Base-by-base conservation (phyloP, 2,888 invertebrate species). In the Aporophyla lueneburgensis region DNA sequence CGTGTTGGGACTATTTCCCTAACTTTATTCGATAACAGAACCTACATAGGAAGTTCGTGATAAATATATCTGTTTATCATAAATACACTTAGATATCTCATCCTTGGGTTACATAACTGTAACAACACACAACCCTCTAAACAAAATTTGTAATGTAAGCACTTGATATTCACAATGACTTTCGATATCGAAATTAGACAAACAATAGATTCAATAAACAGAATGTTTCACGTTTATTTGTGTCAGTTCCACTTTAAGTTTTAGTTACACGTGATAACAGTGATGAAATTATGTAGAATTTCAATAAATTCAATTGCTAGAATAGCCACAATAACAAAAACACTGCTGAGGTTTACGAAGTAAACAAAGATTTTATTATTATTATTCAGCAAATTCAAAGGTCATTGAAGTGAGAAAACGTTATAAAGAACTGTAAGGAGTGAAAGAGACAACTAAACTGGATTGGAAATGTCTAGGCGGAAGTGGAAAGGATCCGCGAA, bases 291-390 rank as follows among this genome's bases (percentile, higher is more conserved):
- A 70, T 33, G 63, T 63, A 59, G 68, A 73, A 76, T 81, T 73
- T 76, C 78, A 65, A 51, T 84, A 87, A 81, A 79, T 87, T 76
- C 77, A 74, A 83, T 80, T 71, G 68, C 63, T 74, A 71, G 54
- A 84, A 70, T 75, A 65, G 74, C 86, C 92, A 96, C 95, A 96
- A 95, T 94, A 95, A 96, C 96, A 96, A 96, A 95, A 96, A 96
- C 96, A 96, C 94, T 95, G 93, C 91, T 90, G 92, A 90, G 92
- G 75, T 91, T 91, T 89, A 91, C 91, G 93, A 95, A 95, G 96
- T 96, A 96, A 96, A 96, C 96, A 96, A 96, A 96, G 96, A 95
- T 95, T 93, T 92, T 93, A 94, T 89, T 95, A 95, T 94, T 95
- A 95, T 94, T 95, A 94, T 92, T 94, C 94, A 93, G 94, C 93